Base-by-base conservation (phyloP, 2,113 vertebrate genomes). In the Aix galericulata region DNA sequence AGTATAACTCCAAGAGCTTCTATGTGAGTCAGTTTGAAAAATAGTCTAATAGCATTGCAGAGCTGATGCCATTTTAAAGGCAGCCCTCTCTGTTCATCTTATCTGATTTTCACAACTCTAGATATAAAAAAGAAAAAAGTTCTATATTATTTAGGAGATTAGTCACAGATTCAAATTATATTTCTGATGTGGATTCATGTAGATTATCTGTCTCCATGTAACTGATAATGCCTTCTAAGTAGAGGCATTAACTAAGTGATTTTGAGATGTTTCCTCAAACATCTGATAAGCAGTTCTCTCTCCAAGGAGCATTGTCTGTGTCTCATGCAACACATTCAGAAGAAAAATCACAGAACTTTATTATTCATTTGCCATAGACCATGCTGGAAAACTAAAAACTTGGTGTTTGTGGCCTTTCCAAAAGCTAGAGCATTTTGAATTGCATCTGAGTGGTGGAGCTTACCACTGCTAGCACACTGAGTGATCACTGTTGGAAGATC, bases 311-410 rank as follows among this genome's bases (percentile, higher is more conserved):
- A 5, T 48, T 14, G 12, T 50, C 11, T 9, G 18, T 38, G 18
- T 68, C 74, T 56, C 1, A 1, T n/a, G 27, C 10, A 34, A 12
- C n/a, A n/a, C 5, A 8, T 0, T 1, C 6, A 66, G 68, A n/a
- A 48, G 26, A 23, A 46, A 59, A 63, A 8, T n/a, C 12, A 7
- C 34, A 38, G 26, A 31, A 52, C 50, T 26, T 0, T 22, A 3
- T 48, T 5, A 2, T 5, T 23, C 23, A 26, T 31, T 50, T 60
- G 27, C n/a, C 17, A 9, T 50, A 31, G 13, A 82, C 20, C 18
- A 17, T 34, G 55, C 32, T 63, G 60, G 15, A 63, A 62, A 63
- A 36, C 60, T 56, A 8, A 44, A 68, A 26, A 4, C 27, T 4
- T 23, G 26, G 13, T 62, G 15, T 34, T 67, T 22, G 9, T 79